These are phyloP conservation scores for Trileptium ribeirensis DNA, from an alignment of 2,888 invertebrate genomes.

Conservation along the genomic window DNA sequence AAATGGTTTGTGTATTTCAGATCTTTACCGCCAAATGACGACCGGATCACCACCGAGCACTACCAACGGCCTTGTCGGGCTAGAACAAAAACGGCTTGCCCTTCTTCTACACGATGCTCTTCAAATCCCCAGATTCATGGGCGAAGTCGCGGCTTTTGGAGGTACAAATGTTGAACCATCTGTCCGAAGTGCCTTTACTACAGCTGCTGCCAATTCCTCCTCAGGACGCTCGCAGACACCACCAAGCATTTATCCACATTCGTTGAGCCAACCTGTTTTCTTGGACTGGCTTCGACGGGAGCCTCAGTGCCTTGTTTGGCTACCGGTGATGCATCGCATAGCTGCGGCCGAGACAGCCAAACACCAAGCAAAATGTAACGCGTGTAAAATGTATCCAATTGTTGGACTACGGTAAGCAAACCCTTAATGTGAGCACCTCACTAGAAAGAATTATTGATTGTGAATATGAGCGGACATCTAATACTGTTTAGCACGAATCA, in stretches of 20 bases:
- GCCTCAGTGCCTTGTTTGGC: conserved; percentile 97
- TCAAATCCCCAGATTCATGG: conserved; percentile 82
- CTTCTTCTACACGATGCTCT: conserved; percentile 89
- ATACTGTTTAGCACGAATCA: no score
- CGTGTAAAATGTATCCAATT: conserved; percentile 96
- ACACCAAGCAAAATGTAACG: conserved; percentile 97
- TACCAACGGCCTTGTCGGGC: conserved; percentile 68
- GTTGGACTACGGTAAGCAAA: conserved; percentile 81
- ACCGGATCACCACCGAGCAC: conserved; percentile 58
- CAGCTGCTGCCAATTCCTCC: not conserved
- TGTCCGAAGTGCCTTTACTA: conserved; percentile 83
- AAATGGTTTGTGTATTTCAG: no score
- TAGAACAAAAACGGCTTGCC: conserved; percentile 86
- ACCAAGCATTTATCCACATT: no score
- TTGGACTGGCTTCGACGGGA: conserved; percentile 93
- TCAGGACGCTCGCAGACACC: no score
- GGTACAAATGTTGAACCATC: conserved; percentile 98
- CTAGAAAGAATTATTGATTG: no score
- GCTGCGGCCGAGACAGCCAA: conserved; percentile 88
- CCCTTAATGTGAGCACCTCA: no score
- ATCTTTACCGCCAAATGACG: conserved; percentile 88
- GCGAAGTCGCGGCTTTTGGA: conserved; percentile 98
- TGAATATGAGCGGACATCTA: no score
- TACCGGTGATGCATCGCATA: conserved; percentile 90
- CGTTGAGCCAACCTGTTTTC: conserved; percentile 63